These are phyloP conservation scores for Tanytarsus gracilentus DNA, from an alignment of 2,888 invertebrate genomes.

Conservation along the genomic window DNA sequence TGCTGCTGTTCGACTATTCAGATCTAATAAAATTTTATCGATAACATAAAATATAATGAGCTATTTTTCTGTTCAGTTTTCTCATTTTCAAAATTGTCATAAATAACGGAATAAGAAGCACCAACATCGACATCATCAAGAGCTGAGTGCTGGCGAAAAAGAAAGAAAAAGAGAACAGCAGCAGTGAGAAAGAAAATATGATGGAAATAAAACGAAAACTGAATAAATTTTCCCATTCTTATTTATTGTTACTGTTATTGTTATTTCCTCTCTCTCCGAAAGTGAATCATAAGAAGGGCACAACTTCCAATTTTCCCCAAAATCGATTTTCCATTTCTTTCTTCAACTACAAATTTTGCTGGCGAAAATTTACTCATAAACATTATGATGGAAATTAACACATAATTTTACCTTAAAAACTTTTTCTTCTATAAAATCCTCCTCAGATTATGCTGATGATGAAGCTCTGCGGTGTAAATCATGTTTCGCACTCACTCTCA, in stretches of 20 bases:
- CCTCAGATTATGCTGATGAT: too few species aligned
- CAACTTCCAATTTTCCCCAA: too few species aligned
- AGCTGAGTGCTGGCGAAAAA: not conserved
- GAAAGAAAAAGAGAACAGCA: not conserved
- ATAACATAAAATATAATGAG: conserved; percentile 27
- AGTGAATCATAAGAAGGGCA: not conserved
- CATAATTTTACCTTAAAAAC: too few species aligned
- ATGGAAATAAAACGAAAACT: conserved; percentile 7
- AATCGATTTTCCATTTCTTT: too few species aligned
- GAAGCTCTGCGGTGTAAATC: too few species aligned
- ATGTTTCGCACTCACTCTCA: too few species aligned
- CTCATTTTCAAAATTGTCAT: conserved; percentile 20
- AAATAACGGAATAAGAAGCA: conserved; percentile 20
- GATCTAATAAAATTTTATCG: conserved; percentile 27
- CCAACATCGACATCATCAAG: too few species aligned
- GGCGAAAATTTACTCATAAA: too few species aligned
- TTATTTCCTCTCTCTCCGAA: conserved; percentile 15
- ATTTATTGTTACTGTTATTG: conserved; percentile 28
- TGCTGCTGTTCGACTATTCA: not conserved
- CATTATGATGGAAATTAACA: too few species aligned
- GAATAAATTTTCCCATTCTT: conserved; percentile 25
- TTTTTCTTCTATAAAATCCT: too few species aligned
- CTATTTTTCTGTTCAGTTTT: not conserved
- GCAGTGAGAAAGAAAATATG: conserved; percentile 10
- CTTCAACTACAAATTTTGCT: too few species aligned